Percentiles rank a stretch among this genome's conserved stretches.
Conservation (phyloP, 2,888 invertebrate species). For the Diarsia mendica region DNA sequence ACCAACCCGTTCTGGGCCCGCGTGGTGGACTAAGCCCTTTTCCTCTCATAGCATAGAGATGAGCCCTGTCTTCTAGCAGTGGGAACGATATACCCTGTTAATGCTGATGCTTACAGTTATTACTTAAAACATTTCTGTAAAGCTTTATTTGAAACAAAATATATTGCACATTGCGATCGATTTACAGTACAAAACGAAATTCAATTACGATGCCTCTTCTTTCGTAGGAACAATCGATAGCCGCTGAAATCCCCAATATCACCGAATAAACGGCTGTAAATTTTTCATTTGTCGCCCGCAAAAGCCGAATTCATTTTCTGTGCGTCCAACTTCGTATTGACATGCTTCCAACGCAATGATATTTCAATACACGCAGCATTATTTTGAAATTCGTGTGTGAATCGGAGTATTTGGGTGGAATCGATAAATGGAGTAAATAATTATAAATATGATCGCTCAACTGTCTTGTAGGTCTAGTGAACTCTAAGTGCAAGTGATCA, state of each 20-base stretch:
- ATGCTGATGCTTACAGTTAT: no score
- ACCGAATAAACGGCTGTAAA: conserved; percentile 66
- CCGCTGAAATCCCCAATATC: conserved; percentile 61
- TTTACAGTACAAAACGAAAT: conserved; percentile 34
- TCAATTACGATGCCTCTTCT: conserved; percentile 46
- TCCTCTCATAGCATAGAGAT: no score
- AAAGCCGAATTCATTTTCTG: conserved; percentile 70
- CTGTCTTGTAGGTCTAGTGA: no score
- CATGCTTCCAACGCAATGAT: conserved; percentile 63
- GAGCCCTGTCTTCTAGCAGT: no score
- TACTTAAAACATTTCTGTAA: background rate
- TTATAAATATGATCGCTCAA: conserved; percentile 12
- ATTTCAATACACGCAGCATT: conserved; percentile 57
- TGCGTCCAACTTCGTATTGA: conserved; percentile 63
- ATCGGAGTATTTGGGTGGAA: conserved; percentile 33
- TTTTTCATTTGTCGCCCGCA: conserved; percentile 71
- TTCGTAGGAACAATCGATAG: conserved; percentile 51
- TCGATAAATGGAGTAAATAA: conserved; percentile 43
- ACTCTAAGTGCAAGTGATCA: no score
- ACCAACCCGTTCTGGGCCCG: no score
- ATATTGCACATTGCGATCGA: conserved; percentile 17
- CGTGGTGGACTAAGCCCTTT: no score
- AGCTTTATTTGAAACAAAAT: conserved; percentile 3
- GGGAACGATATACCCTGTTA: no score
- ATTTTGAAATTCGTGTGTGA: conserved; percentile 52